These are phyloP conservation scores for Automeris io DNA, from an alignment of 2,888 invertebrate species.

Conservation along the genomic window DNA sequence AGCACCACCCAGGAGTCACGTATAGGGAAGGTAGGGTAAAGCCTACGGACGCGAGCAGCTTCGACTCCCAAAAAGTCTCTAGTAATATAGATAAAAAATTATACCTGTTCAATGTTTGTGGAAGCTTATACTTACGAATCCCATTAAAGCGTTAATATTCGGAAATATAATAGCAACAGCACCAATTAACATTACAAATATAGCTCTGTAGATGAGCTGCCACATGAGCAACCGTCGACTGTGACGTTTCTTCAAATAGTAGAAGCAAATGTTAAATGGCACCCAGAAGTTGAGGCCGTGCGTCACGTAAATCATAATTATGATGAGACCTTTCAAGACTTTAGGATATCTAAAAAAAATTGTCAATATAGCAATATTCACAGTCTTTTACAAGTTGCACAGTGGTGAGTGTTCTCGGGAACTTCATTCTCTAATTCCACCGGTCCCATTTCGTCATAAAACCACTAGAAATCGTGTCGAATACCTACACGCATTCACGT, in stretches of 20 bases:
- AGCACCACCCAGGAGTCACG: too few relatives aligned
- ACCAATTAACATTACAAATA: slow-evolving; percentile 31
- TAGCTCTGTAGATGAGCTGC: slow-evolving; percentile 41
- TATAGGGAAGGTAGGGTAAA: too few relatives aligned
- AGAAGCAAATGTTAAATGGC: slow-evolving; percentile 48
- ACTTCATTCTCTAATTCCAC: too few relatives aligned
- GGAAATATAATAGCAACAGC: slow-evolving; percentile 44
- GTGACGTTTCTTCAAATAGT: slow-evolving; percentile 34
- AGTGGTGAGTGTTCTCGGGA: too few relatives aligned
- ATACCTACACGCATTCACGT: too few relatives aligned
- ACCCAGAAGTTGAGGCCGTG: slow-evolving; percentile 58
- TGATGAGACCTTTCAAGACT: slow-evolving; percentile 42
- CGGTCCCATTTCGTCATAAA: too few relatives aligned
- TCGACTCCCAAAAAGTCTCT: too few relatives aligned
- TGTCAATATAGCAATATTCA: too few relatives aligned
- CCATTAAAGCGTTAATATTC: slow-evolving; percentile 47
- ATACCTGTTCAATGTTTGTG: too few relatives aligned
- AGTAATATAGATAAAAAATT: not conserved
- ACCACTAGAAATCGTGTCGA: too few relatives aligned
- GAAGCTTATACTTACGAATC: slow-evolving; percentile 48
- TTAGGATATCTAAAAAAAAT: slow-evolving; percentile 40
- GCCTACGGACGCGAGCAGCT: too few relatives aligned
- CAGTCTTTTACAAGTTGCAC: too few relatives aligned
- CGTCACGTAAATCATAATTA: slow-evolving; percentile 51
- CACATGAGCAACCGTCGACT: slow-evolving; percentile 16